A percentile compares a stretch with the other conserved stretches of the same genome.
These are phyloP conservation scores for Sapayoa aenigma DNA, from an alignment of 2,113 vertebrate species.

Conservation along the genomic window DNA sequence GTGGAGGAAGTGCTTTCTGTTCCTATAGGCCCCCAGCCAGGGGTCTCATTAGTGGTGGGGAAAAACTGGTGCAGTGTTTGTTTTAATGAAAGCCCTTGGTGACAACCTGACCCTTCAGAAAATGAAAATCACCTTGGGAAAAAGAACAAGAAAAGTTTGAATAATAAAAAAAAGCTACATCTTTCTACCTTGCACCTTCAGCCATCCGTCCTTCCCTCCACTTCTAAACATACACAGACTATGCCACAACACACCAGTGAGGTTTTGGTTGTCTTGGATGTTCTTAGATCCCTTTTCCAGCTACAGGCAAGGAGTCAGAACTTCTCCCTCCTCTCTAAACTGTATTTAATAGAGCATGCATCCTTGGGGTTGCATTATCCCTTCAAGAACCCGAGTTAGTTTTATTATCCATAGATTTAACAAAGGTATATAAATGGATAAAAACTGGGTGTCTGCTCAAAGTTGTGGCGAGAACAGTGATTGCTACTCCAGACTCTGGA, in stretches of 20 bases:
- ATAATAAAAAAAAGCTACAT: not conserved
- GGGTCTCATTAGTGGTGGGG: constrained; percentile 25
- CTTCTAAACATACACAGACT: not conserved
- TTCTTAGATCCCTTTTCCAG: not conserved
- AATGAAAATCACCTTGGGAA: not conserved
- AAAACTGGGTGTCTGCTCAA: not conserved
- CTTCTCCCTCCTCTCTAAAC: not conserved
- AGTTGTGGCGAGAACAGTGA: not conserved
- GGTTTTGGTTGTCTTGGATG: not conserved
- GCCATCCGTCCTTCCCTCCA: not conserved
- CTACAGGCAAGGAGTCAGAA: not conserved
- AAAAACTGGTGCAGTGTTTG: not conserved
- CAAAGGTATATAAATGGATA: constrained; percentile 28
- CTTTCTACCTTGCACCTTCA: not conserved
- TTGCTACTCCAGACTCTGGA: constrained; percentile 10
- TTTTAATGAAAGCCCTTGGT: constrained; percentile 14
- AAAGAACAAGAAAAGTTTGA: not conserved
- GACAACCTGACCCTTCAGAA: not conserved
- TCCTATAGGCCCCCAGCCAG: not conserved
- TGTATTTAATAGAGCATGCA: constrained; percentile 15
- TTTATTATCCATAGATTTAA: constrained; percentile 40
- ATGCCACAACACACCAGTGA: rapidly evolving
- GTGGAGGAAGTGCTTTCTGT: not conserved
- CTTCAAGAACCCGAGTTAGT: not conserved
- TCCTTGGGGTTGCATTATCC: constrained; percentile 2